Percentiles rank a stretch among this genome's conserved stretches.
Evolutionary conservation across 2,113 vertebrate genomes (phyloP).

Genomic region (Sander vitreus): DNA sequence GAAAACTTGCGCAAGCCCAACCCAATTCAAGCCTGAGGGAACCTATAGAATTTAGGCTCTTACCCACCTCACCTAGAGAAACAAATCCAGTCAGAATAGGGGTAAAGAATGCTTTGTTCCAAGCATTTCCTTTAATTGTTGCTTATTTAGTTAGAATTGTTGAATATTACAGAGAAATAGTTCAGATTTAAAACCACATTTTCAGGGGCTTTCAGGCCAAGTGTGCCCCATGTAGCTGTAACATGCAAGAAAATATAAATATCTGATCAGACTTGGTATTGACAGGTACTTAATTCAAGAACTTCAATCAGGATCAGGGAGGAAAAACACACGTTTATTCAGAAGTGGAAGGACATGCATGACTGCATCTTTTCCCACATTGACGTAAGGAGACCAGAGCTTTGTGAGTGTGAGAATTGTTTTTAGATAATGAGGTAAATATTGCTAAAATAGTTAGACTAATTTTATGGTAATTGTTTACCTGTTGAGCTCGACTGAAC

Average conservation of each 20-base stretch:
- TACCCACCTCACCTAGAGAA: background rate
- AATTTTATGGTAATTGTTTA: slow-evolving; percentile 22
- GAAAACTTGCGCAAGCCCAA: too few relatives aligned
- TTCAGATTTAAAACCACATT: background rate
- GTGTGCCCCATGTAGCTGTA: background rate
- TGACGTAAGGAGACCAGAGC: background rate
- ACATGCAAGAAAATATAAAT: background rate
- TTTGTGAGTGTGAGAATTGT: slow-evolving; percentile 2
- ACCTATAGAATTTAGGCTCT: too few relatives aligned
- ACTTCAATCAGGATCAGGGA: background rate
- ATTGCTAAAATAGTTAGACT: slow-evolving; percentile 17
- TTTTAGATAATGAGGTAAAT: slow-evolving; percentile 22
- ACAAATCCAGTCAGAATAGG: background rate
- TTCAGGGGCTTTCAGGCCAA: background rate
- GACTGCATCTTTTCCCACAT: slow-evolving; percentile 11
- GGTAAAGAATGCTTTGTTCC: background rate
- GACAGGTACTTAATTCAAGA: background rate
- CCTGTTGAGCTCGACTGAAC: background rate
- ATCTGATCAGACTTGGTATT: background rate
- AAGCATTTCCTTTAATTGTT: background rate
- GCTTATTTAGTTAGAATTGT: background rate
- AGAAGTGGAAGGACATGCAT: background rate
- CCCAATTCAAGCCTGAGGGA: too few relatives aligned
- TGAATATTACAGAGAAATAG: background rate
- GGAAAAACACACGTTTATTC: background rate